phyloP scores from a whole-genome alignment of 2,113 vertebrate species.

The Thalassoma bifasciatum region DNA sequence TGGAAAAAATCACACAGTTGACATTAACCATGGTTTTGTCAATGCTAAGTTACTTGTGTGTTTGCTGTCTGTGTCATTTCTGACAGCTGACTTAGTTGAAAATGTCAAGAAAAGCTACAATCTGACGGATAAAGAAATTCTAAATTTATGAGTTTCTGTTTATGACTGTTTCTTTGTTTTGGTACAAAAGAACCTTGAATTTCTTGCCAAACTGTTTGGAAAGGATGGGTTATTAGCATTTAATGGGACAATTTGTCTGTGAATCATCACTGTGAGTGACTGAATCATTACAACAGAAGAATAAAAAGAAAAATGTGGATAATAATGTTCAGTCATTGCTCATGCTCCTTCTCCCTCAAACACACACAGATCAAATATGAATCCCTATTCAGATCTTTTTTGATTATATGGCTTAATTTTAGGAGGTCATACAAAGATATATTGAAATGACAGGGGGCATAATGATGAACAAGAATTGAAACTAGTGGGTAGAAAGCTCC shows the following conservation, averaged over 20 bases:
- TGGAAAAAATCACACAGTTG: too few species aligned
- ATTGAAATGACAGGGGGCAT: too few species aligned
- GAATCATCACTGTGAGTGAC: conserved; percentile 37
- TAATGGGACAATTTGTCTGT: conserved; percentile 20
- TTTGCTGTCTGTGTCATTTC: too few species aligned
- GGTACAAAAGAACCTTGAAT: neutral
- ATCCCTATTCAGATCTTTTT: neutral
- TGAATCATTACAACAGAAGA: conserved; percentile 38
- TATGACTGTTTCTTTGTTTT: conserved; percentile 12
- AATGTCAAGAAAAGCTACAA: too few species aligned
- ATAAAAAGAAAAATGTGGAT: neutral
- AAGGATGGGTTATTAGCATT: conserved; percentile 13
- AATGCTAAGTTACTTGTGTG: too few species aligned
- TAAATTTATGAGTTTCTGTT: neutral
- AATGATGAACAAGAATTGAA: too few species aligned
- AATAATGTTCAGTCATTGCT: neutral
- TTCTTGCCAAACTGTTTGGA: neutral
- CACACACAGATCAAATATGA: neutral
- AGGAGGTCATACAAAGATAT: too few species aligned
- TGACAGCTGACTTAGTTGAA: too few species aligned
- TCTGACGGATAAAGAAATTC: too few species aligned
- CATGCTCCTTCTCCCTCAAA: neutral
- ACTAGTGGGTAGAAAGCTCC: too few species aligned
- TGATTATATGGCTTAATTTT: too few species aligned
- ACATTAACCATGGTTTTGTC: too few species aligned